Base-by-base conservation (phyloP, 2,113 vertebrate genomes). In the Hystrix brachyura region DNA sequence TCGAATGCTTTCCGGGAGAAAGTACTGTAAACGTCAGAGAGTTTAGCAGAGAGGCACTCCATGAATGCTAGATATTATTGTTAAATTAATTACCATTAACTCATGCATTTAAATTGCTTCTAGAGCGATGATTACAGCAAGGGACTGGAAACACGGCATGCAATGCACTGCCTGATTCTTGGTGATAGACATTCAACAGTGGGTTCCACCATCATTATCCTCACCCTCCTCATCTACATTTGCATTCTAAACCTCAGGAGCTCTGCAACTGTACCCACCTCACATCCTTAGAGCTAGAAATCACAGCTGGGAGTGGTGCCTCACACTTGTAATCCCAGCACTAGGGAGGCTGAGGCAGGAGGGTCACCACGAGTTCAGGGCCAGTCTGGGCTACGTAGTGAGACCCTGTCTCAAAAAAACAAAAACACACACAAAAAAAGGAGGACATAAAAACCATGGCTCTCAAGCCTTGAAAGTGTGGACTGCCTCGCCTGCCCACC, bases 81-180 rank as follows among this genome's bases (percentile, higher is more conserved):
- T 87, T 15, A 79, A 94, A 74, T 79, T 90, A 87, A 57, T 83
- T 94, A 34, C 90, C 95, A 84, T 83, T 64, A 7, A 96, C 38
- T 43, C 59, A 18, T 79, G 94, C 60, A 72, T 81, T 84, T 53
- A 67, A 46, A 80, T 93, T 32, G 13, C 46, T 53, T 48, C 51
- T 48, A 86, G 32, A 29, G 62, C 57, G 79, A 84, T 64, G 88
- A 87, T 89, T 64, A 74, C 18, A 79, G 94, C 1, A 29, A 87
- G 38, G 17, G 3, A 34, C 34, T 72, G 2, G 69, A 91, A 48
- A 60, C 21, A 25, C 87, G 79, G 59, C 7, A 2, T 21, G 7
- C 18, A 27, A 48, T 34, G 19, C 25, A 9, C 65, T 5, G 12
- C 67, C 43, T 79, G 86, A 27, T 55, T 57, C 15, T 1, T 0